Conservation (phyloP, 2,797 vertebrate genomes). For the Enteromius radiatus region DNA sequence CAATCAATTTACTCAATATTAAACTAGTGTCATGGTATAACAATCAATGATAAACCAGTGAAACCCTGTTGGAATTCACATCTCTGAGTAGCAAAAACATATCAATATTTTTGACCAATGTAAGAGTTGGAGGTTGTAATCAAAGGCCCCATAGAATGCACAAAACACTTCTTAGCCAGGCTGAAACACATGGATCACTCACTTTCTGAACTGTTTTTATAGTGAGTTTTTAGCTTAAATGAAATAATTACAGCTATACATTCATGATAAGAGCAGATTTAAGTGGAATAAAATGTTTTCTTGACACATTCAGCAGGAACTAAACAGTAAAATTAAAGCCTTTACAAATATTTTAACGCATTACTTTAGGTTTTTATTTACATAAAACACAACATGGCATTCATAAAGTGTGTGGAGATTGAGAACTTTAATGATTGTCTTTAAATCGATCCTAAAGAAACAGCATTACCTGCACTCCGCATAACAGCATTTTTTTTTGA, state of each 20-base stretch:
- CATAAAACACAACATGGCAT: conserved; percentile 17
- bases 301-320: background rate
- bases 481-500: conserved; percentile 55
- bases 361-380: conserved; percentile 21
- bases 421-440: conserved; percentile 80
- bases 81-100: background rate
- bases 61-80: background rate
- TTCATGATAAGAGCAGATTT: too few species aligned
- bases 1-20: background rate
- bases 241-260: too few species aligned
- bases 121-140: background rate
- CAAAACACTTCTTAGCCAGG: background rate
- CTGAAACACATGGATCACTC: too few species aligned
- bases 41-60: background rate
- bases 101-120: conserved; percentile 36
- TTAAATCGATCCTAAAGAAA: conserved; percentile 71
- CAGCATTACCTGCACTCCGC: conserved; percentile 64
- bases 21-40: background rate
- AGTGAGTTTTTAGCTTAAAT: background rate
- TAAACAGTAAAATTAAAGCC: background rate
- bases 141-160: background rate
- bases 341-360: background rate
- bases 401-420: conserved; percentile 41
- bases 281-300: too few species aligned
- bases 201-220: background rate